A percentile compares a stretch with the other conserved stretches of the same genome.
Evolutionary conservation across 1,140 invertebrate genomes (phyloP).

Genomic region (Archivesica marissinica): DNA sequence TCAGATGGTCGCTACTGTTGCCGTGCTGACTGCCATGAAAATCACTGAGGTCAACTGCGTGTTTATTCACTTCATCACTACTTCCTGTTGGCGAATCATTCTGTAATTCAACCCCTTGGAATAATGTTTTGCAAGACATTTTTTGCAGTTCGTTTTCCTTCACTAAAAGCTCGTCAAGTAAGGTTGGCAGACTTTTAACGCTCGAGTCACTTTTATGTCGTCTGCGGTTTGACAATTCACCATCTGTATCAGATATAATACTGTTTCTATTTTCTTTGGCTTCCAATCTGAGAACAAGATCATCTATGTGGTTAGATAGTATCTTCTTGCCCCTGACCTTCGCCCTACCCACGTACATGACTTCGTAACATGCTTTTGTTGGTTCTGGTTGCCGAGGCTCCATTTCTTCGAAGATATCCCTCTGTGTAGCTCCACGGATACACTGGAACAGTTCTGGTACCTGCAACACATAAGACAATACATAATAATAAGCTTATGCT

Average conservation of each 20-base stretch:
- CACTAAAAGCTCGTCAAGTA: constrained; percentile 75
- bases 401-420: constrained; percentile 70
- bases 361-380: constrained; percentile 72
- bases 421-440: constrained; percentile 80
- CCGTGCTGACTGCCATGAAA: constrained; percentile 6
- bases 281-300: constrained; percentile 93
- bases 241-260: constrained; percentile 30
- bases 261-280: constrained; percentile 90
- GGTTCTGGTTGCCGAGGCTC: constrained; percentile 61
- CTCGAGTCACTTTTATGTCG: constrained; percentile 81
- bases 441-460: constrained; percentile 82
- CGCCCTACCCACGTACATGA: constrained; percentile 76
- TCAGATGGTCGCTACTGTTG: constrained; percentile 41
- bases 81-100: constrained; percentile 69
- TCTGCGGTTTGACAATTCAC: constrained; percentile 62
- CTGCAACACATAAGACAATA: constrained; percentile 68
- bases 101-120: constrained; percentile 55
- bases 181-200: constrained; percentile 78
- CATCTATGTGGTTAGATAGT: constrained; percentile 94
- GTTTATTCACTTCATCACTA: constrained; percentile 68
- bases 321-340: constrained; percentile 89
- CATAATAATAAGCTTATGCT: too few species aligned
- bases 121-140: constrained; percentile 34
- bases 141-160: constrained; percentile 77
- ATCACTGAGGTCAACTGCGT: not conserved